A percentile compares a stretch with the other conserved stretches of the same genome.
Conservation (phyloP, 2,888 invertebrate species). For the Conomelus anceps region DNA sequence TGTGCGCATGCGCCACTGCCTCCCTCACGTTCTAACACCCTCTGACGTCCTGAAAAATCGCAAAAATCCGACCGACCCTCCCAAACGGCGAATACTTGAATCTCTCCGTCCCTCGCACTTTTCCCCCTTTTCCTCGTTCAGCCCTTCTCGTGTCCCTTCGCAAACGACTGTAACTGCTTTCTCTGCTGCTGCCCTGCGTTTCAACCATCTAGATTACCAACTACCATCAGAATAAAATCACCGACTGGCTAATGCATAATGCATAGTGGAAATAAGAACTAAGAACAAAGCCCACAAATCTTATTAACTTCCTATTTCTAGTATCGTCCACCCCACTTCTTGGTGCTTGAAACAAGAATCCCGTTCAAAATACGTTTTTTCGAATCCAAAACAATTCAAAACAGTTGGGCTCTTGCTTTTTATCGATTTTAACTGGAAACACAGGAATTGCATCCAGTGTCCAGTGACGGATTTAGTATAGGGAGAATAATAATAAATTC, state of each 20-base stretch:
- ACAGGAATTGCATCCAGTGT: background rate
- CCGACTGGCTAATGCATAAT: background rate
- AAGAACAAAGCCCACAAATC: background rate
- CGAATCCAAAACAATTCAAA: background rate
- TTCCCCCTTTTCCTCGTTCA: background rate
- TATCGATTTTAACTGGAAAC: background rate
- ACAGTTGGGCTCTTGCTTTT: background rate
- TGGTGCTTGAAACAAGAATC: background rate
- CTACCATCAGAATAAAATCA: background rate
- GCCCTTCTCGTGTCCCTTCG: background rate
- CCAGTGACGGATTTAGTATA: too few relatives aligned
- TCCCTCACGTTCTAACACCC: background rate
- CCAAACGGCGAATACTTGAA: background rate
- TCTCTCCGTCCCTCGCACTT: background rate
- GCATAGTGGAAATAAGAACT: background rate
- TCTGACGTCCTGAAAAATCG: constrained; percentile 20
- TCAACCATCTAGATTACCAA: background rate
- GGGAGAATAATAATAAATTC: background rate
- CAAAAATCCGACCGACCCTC: constrained; percentile 11
- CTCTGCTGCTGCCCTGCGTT: background rate
- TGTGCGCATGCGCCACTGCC: constrained; percentile 19
- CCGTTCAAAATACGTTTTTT: too few relatives aligned
- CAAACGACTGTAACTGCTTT: too few relatives aligned
- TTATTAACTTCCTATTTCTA: background rate
- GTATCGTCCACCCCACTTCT: background rate